phyloP scores from a whole-genome alignment of 1,140 invertebrate genomes.

The Laodelphax striatellus region DNA sequence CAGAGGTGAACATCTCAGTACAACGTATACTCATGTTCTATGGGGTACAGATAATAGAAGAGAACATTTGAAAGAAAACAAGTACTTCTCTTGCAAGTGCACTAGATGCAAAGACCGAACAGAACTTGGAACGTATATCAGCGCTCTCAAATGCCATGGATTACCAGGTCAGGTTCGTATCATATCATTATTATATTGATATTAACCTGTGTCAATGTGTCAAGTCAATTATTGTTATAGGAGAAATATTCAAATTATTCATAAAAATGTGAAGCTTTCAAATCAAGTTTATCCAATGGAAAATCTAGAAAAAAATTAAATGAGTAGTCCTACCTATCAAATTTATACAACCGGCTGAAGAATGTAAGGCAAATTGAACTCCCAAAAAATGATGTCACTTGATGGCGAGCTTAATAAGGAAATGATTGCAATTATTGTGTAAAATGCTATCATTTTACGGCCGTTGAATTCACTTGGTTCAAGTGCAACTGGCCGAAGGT shows the following conservation, averaged over 20 bases:
- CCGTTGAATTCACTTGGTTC: no score
- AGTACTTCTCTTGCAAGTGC: conserved; percentile 69
- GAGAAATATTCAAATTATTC: not conserved
- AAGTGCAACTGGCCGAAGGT: no score
- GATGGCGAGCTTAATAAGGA: no score
- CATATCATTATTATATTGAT: not conserved
- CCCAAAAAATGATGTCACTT: no score
- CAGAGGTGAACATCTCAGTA: conserved; percentile 56
- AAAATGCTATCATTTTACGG: no score
- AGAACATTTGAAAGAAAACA: conserved; percentile 64
- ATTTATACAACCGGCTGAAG: no score
- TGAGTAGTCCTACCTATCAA: no score
- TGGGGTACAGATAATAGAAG: conserved; percentile 68
- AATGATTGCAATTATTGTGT: no score
- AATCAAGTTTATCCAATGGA: no score
- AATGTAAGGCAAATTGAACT: no score
- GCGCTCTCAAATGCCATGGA: conserved; percentile 50
- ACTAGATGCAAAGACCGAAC: conserved; percentile 61
- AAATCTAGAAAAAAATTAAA: no score
- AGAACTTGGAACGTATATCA: conserved; percentile 62
- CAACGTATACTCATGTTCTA: conserved; percentile 72
- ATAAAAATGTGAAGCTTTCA: not conserved
- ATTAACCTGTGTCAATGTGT: not conserved
- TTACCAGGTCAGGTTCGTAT: not conserved
- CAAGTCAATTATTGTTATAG: not conserved